Evolutionary conservation across 1,140 invertebrate genomes (phyloP).

Genomic region (Asobara japonica): DNA sequence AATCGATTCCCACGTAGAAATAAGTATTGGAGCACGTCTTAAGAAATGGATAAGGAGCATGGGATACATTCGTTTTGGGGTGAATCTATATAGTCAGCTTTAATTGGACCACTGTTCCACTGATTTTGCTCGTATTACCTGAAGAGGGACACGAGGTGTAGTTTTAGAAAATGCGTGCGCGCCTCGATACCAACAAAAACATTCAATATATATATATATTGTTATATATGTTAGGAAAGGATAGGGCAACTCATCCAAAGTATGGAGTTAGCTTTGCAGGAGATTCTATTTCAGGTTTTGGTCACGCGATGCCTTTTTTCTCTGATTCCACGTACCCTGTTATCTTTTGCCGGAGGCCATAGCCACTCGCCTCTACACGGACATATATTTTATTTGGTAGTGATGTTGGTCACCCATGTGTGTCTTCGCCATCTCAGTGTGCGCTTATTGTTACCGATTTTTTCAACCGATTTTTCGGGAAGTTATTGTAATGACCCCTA

Average conservation of each 20-base stretch:
- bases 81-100: conserved; percentile 11
- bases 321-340: conserved; percentile 54
- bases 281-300: conserved; percentile 57
- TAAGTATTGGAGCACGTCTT: not conserved
- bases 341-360: conserved; percentile 41
- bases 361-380: conserved; percentile 28
- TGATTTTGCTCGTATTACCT: conserved; percentile 1
- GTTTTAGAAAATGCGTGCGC: not conserved
- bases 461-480: not conserved
- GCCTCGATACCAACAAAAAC: conserved; percentile 3
- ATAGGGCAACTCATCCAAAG: conserved; percentile 43
- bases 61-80: not conserved
- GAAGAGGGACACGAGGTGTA: conserved; percentile 7
- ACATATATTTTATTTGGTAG: conserved; percentile 29
- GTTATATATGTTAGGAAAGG: conserved; percentile 4
- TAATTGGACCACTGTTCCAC: conserved; percentile 19
- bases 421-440: not conserved
- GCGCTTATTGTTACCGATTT: not conserved
- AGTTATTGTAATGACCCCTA: no score
- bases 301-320: conserved; percentile 61
- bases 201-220: not conserved
- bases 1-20: conserved; percentile 11
- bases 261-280: conserved; percentile 42
- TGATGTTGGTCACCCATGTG: conserved; percentile 2
- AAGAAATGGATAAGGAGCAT: conserved; percentile 1